Evolutionary conservation across 2,888 invertebrate genomes (phyloP).

Genomic region (Coenonympha arcania): DNA sequence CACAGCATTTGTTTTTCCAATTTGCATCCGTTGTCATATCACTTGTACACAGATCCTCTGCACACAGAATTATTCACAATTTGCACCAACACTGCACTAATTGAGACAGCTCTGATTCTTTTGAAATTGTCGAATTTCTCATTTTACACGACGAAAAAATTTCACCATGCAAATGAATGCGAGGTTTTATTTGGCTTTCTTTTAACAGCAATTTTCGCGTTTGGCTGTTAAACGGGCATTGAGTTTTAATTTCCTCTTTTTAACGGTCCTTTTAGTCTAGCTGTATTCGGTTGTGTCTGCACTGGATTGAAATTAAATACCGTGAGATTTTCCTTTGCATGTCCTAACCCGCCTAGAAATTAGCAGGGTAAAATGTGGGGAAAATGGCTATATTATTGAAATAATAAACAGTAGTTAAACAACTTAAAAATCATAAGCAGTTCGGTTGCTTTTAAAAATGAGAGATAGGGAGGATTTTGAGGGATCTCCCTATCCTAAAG

Average conservation of each 20-base stretch:
- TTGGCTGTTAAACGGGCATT: background rate
- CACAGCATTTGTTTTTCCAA: background rate
- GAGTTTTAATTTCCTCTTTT: background rate
- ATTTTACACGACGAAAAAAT: constrained; percentile 1
- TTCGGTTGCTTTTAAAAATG: too few species aligned
- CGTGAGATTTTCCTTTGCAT: background rate
- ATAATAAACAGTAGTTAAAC: too few species aligned
- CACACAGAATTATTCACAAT: constrained; percentile 2
- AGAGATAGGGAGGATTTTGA: too few species aligned
- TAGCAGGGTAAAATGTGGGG: too few species aligned
- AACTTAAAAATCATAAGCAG: too few species aligned
- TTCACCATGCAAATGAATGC: background rate
- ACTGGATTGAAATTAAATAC: background rate
- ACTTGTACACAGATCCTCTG: too few species aligned
- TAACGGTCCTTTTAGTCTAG: background rate
- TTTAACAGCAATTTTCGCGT: background rate
- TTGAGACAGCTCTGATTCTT: constrained; percentile 4
- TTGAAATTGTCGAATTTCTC: background rate
- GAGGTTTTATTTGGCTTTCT: constrained; percentile 1
- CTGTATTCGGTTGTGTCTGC: background rate
- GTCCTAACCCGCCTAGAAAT: too few species aligned
- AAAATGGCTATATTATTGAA: too few species aligned
- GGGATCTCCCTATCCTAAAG: too few species aligned
- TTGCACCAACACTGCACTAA: background rate
- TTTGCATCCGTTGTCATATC: background rate